Percentiles rank a stretch among this genome's conserved stretches.
Conservation (phyloP, 1,140 invertebrate genomes). For the Hestina assimilis region DNA sequence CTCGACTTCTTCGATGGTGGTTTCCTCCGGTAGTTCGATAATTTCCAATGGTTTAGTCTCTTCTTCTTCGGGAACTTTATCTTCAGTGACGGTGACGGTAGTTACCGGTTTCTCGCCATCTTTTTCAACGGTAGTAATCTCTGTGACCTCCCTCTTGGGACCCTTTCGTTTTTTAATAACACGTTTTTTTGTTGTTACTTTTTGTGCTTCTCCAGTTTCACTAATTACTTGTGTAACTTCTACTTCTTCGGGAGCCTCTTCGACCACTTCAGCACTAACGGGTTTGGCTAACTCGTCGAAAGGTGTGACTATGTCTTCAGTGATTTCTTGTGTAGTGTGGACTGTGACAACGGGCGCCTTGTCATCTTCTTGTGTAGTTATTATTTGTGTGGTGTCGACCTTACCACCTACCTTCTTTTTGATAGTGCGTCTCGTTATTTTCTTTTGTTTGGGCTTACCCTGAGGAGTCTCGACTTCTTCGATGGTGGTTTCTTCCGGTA, state of each 20-base stretch:
- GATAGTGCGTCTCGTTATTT: constrained; percentile 31
- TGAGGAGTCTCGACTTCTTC: constrained; percentile 10
- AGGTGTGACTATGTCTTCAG: constrained; percentile 1
- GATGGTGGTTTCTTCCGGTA: constrained; percentile 64
- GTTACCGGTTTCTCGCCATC: neutral
- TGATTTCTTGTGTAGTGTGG: constrained; percentile 31
- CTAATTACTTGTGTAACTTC: neutral
- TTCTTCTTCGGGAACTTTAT: neutral
- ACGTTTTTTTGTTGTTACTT: neutral
- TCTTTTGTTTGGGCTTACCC: neutral
- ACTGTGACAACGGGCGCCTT: constrained; percentile 32
- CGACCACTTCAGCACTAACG: constrained; percentile 37
- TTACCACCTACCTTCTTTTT: constrained; percentile 53
- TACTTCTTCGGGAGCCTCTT: constrained; percentile 46
- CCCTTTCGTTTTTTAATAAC: neutral
- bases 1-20: constrained; percentile 18
- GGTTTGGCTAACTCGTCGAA: constrained; percentile 29
- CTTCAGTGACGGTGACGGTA: neutral
- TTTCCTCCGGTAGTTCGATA: constrained; percentile 1
- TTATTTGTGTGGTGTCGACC: constrained; percentile 38
- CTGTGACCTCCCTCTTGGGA: neutral
- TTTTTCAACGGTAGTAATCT: neutral
- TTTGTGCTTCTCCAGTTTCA: neutral
- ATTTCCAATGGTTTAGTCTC: constrained; percentile 36
- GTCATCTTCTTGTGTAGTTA: constrained; percentile 29